Percentiles rank a stretch among this genome's conserved stretches.
Conservation (phyloP, 1,140 invertebrate genomes). For the Neodiprion virginianus region DNA sequence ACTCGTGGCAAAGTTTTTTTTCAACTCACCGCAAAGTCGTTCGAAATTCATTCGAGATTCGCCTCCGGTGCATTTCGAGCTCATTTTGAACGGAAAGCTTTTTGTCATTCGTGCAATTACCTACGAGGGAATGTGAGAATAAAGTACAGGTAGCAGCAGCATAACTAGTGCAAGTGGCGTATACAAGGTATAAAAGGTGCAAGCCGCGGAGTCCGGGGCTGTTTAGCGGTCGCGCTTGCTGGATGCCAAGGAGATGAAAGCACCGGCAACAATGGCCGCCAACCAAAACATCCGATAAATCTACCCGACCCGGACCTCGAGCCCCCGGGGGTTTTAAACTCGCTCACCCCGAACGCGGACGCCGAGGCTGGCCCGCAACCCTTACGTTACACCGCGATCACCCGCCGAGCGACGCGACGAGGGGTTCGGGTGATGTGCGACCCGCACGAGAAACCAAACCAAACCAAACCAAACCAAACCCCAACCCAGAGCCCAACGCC, state of each 20-base stretch:
- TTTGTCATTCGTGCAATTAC: too few relatives aligned
- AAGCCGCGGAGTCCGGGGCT: too few relatives aligned
- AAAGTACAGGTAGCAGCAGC: too few relatives aligned
- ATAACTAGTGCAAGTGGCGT: too few relatives aligned
- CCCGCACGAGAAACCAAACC: slow-evolving; percentile 52
- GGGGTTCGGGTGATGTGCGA: slow-evolving; percentile 45
- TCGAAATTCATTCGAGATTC: too few relatives aligned
- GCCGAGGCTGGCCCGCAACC: slow-evolving; percentile 48
- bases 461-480: slow-evolving; percentile 40
- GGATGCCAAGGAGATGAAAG: slow-evolving; percentile 19
- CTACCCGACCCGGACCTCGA: slow-evolving; percentile 61
- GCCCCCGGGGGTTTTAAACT: slow-evolving; percentile 61
- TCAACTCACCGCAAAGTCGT: too few relatives aligned
- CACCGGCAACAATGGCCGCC: slow-evolving; percentile 61
- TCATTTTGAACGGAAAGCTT: too few relatives aligned
- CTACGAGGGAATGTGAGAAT: too few relatives aligned
- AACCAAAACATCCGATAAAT: slow-evolving; percentile 65
- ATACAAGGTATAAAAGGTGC: too few relatives aligned
- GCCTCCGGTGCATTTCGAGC: too few relatives aligned
- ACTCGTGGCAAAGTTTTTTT: too few relatives aligned
- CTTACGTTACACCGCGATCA: slow-evolving; percentile 57
- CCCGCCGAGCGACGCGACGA: slow-evolving; percentile 42
- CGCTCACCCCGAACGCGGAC: slow-evolving; percentile 49
- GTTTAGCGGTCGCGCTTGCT: background rate
- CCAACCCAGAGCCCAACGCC: slow-evolving; percentile 16